Base-by-base conservation (phyloP, 2,113 vertebrate species). In the Corydoras sp. region DNA sequence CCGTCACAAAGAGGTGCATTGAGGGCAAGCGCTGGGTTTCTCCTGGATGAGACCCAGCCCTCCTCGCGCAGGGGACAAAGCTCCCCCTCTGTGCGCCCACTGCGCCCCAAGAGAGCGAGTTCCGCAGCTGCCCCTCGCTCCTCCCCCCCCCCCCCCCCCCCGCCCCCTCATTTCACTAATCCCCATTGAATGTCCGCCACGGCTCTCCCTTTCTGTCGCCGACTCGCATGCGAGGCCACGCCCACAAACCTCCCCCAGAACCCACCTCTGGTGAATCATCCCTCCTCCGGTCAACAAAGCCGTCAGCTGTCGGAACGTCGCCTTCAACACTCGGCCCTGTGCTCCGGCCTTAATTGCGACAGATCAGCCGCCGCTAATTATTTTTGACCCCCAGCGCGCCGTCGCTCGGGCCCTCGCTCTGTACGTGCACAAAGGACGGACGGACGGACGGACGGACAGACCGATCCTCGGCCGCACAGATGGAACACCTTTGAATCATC, bases 81-180 rank as follows among this genome's bases (percentile, higher is more conserved):
- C 83, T 84, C 82, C 76, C 83, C 87, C 83, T 83, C 77, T 72
- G 82, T 83, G 85, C 73, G 77, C 84, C 82, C 77, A 79, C 69
- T 81, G 61, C 73, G 69, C 72, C 71, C 73, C 68, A 83, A 87
- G 72, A 81, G 80, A 71, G 86, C 69, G 80, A 81, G 81, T 77
- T 84, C 81, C 81, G 83, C 88, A 89, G 87, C 87, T 89, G 88
- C 85, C 88, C 76, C 62, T 10, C 54, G 12, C 59, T 76, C 81
- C 80, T 58, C 80, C 72, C 62, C 74, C 80, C 69, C 68, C 71
- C 80, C 80, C 63, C n/a, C n/a, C 81, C 80, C 54, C 80, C 72
- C 62, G 73, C 80, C 69, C 68, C 15, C 63, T 61, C 49, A 74
- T 85, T 85, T 85, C 83, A 79, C 76, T 87, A 88, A 89, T 89